Base-by-base conservation (phyloP, 2,797 vertebrate species). In the Leptatherina wallacei region DNA sequence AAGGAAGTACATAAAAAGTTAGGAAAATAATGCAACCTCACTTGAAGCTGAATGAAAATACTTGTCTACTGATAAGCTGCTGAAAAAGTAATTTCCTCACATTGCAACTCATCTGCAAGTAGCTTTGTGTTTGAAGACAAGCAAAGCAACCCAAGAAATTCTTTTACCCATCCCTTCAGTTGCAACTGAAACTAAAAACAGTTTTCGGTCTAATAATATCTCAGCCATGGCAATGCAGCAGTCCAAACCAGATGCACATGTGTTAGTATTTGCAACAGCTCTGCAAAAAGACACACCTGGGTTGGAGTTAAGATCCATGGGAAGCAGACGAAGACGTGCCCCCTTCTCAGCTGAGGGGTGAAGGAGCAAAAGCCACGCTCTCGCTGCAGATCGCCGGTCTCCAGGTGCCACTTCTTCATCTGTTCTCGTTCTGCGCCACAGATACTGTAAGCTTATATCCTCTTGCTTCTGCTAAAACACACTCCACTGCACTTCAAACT, bases 281-380 rank as follows among this genome's bases (percentile, higher is more conserved):
- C 61, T 61, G 56, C 55, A 71, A 73, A 90, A 73, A 77, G 78
- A 92, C 93, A 89, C 92, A 95, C 94, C 94, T 95, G 91, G 89
- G 82, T 92, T 93, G 86, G 75, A 93, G 92, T 93, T 92, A 69
- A 92, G 84, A 84, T 94, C 93, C 93, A 95, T 94, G 71, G 75
- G 69, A 78, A 64, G 65, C 71, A 69, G 83, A 64, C 38, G 83
- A 73, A 82, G 78, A 83, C 12, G 73, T 61, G 73, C 75, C 78
- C 76, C 82, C 81, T 83, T 71, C 76, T 85, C 72, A 65, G 77
- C 77, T 71, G 73, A 77, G 73, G 67, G 55, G 65, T 51, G 55
- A 71, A 66, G 62, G 73, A 82, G 78, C 86, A 84, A 86, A 88
- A 83, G 92, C 88, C 84, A 73, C 86, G 14, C 77, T 75, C 85